A percentile compares a stretch with the other conserved stretches of the same genome.
Evolutionary conservation across 2,797 vertebrate genomes (phyloP).

Genomic region (Lemur catta): DNA sequence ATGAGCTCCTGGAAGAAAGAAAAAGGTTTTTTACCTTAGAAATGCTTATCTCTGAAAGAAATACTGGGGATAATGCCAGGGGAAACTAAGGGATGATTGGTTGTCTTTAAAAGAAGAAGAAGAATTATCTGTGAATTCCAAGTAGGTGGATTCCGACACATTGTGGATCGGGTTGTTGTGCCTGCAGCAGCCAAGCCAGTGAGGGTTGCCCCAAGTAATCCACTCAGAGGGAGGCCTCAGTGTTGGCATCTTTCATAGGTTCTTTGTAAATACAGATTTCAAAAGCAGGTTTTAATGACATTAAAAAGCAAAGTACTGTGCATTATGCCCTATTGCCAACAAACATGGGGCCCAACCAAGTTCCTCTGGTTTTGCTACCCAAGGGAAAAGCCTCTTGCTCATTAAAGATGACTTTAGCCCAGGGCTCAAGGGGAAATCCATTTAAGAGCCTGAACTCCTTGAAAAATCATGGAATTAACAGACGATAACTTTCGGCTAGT

Average conservation of each 20-base stretch:
- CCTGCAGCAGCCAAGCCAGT: not conserved
- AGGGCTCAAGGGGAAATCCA: not conserved
- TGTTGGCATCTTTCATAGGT: not conserved
- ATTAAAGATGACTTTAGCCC: not conserved
- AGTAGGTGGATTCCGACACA: not conserved
- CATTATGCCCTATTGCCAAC: not conserved
- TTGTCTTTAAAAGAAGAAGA: not conserved
- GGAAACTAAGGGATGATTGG: not conserved
- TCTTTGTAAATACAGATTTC: not conserved
- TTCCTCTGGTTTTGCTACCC: not conserved
- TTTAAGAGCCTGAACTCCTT: not conserved
- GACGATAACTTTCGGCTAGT: not conserved
- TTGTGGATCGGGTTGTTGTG: not conserved
- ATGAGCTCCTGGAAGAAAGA: not conserved
- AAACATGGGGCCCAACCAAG: not conserved
- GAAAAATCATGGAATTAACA: not conserved
- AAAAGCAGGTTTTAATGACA: not conserved
- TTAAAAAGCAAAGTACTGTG: not conserved
- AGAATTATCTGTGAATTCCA: not conserved
- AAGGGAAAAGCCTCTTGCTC: not conserved
- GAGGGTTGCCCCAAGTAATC: not conserved
- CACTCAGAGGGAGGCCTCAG: not conserved
- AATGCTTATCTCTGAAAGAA: not conserved
- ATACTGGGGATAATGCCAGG: not conserved
- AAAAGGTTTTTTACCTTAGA: not conserved